A percentile compares a stretch with the other conserved stretches of the same genome.
Conservation (phyloP, 2,797 vertebrate genomes). For the Lutjanus argentimaculatus region DNA sequence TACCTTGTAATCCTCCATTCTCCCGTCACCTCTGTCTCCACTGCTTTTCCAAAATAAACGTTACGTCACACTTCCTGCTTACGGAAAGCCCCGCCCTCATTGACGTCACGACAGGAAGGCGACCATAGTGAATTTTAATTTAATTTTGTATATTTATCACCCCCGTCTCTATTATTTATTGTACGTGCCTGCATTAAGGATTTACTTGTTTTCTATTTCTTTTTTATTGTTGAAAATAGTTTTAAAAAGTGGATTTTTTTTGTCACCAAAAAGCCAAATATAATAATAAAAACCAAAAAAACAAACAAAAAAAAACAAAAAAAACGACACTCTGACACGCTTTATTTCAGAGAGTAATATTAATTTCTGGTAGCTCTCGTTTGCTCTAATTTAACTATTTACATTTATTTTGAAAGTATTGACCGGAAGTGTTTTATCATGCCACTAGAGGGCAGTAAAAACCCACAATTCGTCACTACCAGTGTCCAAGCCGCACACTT, state of each 20-base stretch:
- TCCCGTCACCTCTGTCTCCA: conserved; percentile 35
- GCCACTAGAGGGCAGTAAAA: neutral
- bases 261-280: neutral
- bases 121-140: neutral
- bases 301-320: too few relatives aligned
- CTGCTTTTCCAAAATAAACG: conserved; percentile 81
- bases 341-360: neutral
- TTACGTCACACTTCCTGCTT: conserved; percentile 79
- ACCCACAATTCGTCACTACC: too few relatives aligned
- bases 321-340: neutral
- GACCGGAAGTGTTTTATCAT: neutral
- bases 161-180: too few relatives aligned
- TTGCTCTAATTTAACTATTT: neutral
- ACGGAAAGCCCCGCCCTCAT: conserved; percentile 32
- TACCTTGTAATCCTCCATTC: conserved; percentile 86
- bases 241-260: too few relatives aligned
- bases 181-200: too few relatives aligned
- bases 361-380: neutral
- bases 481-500: too few relatives aligned
- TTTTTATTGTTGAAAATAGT: too few relatives aligned
- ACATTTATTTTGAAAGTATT: neutral
- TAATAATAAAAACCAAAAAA: neutral
- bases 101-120: neutral
- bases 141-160: too few relatives aligned
- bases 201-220: too few relatives aligned